phyloP scores from a whole-genome alignment of 2,888 invertebrate genomes.

The Hipparchia semele region DNA sequence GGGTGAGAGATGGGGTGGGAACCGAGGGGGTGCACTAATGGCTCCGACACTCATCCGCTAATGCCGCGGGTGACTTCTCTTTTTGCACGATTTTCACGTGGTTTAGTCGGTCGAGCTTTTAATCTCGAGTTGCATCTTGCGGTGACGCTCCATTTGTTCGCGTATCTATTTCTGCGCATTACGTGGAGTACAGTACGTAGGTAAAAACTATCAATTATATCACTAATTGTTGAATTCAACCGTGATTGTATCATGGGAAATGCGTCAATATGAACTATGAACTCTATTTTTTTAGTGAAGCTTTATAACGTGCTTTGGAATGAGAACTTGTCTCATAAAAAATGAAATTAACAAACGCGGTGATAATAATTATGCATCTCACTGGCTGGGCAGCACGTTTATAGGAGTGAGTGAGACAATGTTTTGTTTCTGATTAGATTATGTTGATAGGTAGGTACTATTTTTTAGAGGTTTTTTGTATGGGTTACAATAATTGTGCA shows the following conservation, averaged over 20 bases:
- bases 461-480: no score
- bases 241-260: neutral
- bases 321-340: no score
- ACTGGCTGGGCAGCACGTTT: no score
- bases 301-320: neutral
- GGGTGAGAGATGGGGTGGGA: conserved; percentile 48
- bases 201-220: conserved; percentile 2
- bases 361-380: neutral
- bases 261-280: neutral
- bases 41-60: conserved; percentile 83
- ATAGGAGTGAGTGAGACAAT: no score
- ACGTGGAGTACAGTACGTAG: conserved; percentile 13
- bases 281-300: neutral
- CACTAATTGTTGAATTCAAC: neutral
- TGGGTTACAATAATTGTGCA: no score
- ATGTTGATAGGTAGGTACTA: no score
- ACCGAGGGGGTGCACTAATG: conserved; percentile 73
- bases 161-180: conserved; percentile 39
- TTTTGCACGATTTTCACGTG: conserved; percentile 83
- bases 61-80: conserved; percentile 83
- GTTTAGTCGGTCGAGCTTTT: conserved; percentile 81
- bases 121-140: conserved; percentile 78
- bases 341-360: no score
- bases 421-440: no score
- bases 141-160: conserved; percentile 70